Conservation (phyloP, 1,140 invertebrate genomes). For the Euwallacea similis region DNA sequence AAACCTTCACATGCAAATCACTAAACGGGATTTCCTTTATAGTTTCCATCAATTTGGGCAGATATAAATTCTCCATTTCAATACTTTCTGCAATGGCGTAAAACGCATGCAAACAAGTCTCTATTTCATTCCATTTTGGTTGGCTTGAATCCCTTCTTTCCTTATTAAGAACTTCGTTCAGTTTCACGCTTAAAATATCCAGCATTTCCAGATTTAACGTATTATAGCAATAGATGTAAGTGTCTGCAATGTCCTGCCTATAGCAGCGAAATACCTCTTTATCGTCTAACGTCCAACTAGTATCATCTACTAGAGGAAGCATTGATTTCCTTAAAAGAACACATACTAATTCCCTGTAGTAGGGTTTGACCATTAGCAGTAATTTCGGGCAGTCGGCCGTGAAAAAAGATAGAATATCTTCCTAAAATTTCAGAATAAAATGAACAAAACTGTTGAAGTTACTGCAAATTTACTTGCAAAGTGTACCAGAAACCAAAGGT, state of each 20-base stretch:
- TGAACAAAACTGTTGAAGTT: neutral
- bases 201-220: conserved; percentile 73
- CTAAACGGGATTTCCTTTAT: conserved; percentile 68
- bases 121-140: conserved; percentile 66
- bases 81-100: conserved; percentile 77
- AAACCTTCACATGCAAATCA: conserved; percentile 60
- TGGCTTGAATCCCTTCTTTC: conserved; percentile 43
- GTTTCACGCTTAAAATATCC: conserved; percentile 62
- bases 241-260: conserved; percentile 87
- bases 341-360: conserved; percentile 67
- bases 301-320: conserved; percentile 58
- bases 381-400: conserved; percentile 57
- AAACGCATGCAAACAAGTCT: conserved; percentile 82
- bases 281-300: conserved; percentile 69
- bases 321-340: conserved; percentile 69
- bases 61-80: conserved; percentile 62
- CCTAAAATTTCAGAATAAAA: conserved; percentile 54
- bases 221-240: conserved; percentile 83
- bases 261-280: conserved; percentile 87
- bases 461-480: conserved; percentile 66
- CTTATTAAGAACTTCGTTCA: conserved; percentile 58
- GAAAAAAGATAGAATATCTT: conserved; percentile 63
- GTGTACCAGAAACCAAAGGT: conserved; percentile 91
- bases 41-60: conserved; percentile 69
- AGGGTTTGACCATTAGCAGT: conserved; percentile 61